These are phyloP conservation scores for Sebastes taczanowskii DNA, from an alignment of 2,797 vertebrate genomes.

Conservation along the genomic window DNA sequence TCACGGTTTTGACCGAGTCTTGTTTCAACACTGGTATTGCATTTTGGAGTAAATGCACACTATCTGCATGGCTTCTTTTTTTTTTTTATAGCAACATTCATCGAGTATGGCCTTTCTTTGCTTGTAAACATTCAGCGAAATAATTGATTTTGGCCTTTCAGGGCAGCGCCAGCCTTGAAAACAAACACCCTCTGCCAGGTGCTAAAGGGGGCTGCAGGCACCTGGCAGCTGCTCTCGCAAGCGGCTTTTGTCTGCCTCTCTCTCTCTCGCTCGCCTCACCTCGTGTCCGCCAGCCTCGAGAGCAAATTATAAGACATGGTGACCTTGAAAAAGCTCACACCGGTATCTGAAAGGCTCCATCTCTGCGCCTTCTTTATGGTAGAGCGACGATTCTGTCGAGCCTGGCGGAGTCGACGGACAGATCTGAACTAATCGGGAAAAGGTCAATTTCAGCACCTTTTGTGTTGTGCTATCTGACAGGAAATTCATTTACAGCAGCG, in stretches of 20 bases:
- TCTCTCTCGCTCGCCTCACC: constrained; percentile 11
- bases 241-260: constrained; percentile 30
- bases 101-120: not conserved
- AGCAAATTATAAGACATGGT: constrained; percentile 10
- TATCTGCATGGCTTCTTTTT: not conserved
- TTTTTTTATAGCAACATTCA: not conserved
- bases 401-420: not conserved
- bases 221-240: constrained; percentile 41
- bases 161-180: constrained; percentile 43
- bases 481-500: not conserved
- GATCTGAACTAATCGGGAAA: not conserved
- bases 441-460: constrained; percentile 15
- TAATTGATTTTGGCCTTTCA: constrained; percentile 37
- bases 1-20: too few species aligned
- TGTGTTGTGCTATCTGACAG: not conserved
- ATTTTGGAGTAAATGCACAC: not conserved
- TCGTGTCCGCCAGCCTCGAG: constrained; percentile 21
- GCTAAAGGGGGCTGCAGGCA: constrained; percentile 12
- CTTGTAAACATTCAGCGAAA: constrained; percentile 11
- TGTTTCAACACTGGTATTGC: not conserved
- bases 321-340: constrained; percentile 32
- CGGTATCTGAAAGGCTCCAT: constrained; percentile 14
- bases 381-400: not conserved
- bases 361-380: not conserved
- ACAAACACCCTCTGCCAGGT: constrained; percentile 41